Evolutionary conservation across 2,888 invertebrate genomes (phyloP), one percentile per base, ranked within the genome.

Genomic region (Buathra laborator): DNA sequence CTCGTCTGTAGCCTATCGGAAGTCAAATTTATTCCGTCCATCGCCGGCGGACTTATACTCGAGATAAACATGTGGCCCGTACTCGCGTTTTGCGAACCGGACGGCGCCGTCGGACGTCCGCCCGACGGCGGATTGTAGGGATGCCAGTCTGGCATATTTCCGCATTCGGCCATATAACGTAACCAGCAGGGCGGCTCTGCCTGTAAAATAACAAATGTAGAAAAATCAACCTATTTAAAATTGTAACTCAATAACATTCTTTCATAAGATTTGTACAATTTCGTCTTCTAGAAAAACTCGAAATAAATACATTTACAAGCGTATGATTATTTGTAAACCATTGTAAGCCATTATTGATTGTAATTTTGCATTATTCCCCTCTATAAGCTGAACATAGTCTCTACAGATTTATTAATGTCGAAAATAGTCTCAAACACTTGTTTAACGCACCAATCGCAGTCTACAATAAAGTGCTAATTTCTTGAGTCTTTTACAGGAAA

Each of bases 81-180:
- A 83, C 88, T 92, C 76, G 89, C 89, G 88, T 91, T 92, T 85
- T 93, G 93, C 16, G 88, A 79, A 14, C 84, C 80, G 44, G 90
- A 64, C 83, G 91, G 84, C 71, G 84, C 87, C 59, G 92, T 91
- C 59, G 89, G 86, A 62, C 89, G 89, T 86, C 79, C 79, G 24
- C 77, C 59, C 24, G 83, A 86, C 32, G 81, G 79, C 76, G 91
- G 88, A 89, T 92, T 93, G 90, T 92, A 94, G 85, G 93, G 94
- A 90, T 93, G 94, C 94, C 94, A 94, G 89, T 94, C 93, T 89
- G 93, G 92, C 92, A 93, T 91, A 87, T 91, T 93, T 88, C 91
- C 92, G 89, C 90, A 29, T 81, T 68, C 37, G 32, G 51, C 53
- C 77, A 75, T 75, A 64, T 19, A 68, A 19, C 43, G 37, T 68